Evolutionary conservation across 2,113 vertebrate species (phyloP), one percentile per base, ranked within the genome.

Genomic region (Tylochromis polylepis): DNA sequence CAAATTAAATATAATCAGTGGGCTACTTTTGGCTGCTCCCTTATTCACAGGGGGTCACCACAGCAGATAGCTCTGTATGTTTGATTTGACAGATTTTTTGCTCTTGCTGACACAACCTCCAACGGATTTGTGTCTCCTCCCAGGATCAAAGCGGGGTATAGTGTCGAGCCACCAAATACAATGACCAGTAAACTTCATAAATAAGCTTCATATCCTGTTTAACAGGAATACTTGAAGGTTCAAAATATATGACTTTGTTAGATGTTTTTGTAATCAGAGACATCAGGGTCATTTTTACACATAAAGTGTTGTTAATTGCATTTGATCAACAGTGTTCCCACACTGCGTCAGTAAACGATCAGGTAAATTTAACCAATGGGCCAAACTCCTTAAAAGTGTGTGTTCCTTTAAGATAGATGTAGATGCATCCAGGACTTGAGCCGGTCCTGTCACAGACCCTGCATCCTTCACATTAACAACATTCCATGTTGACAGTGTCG

Each of bases 391-490:
- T 22, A 20, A 49, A 34, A 5, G 14, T 58, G 18, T 41, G 24
- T 4, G 14, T 55, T 88, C 81, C 84, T 78, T 82, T 85, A 90
- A 88, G 84, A 91, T 20, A 82, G 81, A 88, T 51, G 24, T 5
- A 67, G 87, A 86, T 92, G 90, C 20, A 6, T 90, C n/a, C 12
- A 55, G 79, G 91, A 90, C 86, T 82, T 55, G 38, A 31, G 24
- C 38, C 75, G 15, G 85, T 85, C 57, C 31, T 46, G 12, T 81
- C 16, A 85, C 46, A 86, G 49, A 90, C 93, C 85, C 84, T 22
- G 84, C 91, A 90, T 84, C 90, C 83, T 46, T 85, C 77, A 89
- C 10, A 27, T 72, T 38, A 87, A 56, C 51, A 72, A 4, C 84
- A 49, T 15, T 89, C 92, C 34, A 38, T 22, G 60, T 65, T 65